Percentiles rank a stretch among this genome's conserved stretches.
These are phyloP conservation scores for Sminthurides bifidus DNA, from an alignment of 1,140 invertebrate genomes.

Conservation along the genomic window DNA sequence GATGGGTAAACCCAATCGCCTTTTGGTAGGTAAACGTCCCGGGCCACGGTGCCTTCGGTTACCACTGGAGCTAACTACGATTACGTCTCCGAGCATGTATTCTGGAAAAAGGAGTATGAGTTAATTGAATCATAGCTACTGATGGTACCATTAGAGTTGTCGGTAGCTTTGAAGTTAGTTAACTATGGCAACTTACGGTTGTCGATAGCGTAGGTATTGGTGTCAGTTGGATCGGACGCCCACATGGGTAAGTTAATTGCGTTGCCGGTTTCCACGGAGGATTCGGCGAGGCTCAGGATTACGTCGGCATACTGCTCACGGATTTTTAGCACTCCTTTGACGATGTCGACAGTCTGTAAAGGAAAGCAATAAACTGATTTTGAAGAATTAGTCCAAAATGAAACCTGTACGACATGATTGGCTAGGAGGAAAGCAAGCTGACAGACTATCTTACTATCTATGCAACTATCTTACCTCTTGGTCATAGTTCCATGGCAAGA, in stretches of 20 bases:
- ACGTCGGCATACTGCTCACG: conserved; percentile 51
- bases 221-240: conserved; percentile 52
- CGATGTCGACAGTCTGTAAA: conserved; percentile 46
- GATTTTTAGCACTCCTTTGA: conserved; percentile 51
- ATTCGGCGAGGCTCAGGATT: conserved; percentile 49
- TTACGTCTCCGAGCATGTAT: conserved; percentile 65
- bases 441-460: too few species aligned
- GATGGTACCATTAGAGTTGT: not conserved
- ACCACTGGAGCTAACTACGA: conserved; percentile 75
- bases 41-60: conserved; percentile 45
- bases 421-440: not conserved
- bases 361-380: not conserved
- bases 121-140: not conserved
- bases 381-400: not conserved
- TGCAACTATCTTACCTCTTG: conserved; percentile 7
- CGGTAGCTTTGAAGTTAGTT: not conserved
- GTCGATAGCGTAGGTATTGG: conserved; percentile 38
- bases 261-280: conserved; percentile 48
- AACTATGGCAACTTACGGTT: conserved; percentile 25
- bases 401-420: not conserved
- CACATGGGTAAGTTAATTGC: conserved; percentile 80
- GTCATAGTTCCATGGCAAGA: conserved; percentile 75
- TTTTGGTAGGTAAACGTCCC: conserved; percentile 64
- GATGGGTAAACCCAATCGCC: conserved; percentile 54
- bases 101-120: conserved; percentile 47